These are phyloP conservation scores for Ceyx melanurus DNA, from an alignment of 2,113 vertebrate genomes.

Conservation along the genomic window DNA sequence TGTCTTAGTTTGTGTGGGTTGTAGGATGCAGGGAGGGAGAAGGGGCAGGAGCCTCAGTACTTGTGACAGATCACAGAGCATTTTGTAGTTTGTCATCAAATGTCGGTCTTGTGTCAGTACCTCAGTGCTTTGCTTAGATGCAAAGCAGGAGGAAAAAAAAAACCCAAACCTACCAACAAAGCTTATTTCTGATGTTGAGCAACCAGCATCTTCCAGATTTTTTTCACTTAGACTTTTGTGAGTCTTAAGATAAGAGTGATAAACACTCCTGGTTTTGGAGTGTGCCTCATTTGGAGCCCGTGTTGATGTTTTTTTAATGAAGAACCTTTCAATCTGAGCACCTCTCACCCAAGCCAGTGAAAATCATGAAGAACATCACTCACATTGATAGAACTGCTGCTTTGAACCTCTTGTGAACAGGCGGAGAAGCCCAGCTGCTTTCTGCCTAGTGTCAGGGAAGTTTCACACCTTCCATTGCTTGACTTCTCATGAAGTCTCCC, in stretches of 20 bases:
- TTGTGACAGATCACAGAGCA: background rate
- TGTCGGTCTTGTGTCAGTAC: background rate
- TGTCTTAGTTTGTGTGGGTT: background rate
- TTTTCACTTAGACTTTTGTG: background rate
- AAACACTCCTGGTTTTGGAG: background rate
- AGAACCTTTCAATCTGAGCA: background rate
- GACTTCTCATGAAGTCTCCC: background rate
- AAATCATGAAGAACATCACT: background rate
- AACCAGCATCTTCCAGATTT: background rate
- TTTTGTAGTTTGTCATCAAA: background rate
- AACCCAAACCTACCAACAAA: background rate
- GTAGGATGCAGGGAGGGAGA: background rate
- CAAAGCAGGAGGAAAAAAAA: background rate
- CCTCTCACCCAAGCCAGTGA: background rate
- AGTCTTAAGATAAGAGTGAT: background rate
- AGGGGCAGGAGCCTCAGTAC: background rate
- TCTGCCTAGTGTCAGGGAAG: background rate
- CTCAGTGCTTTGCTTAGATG: background rate
- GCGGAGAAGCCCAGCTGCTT: background rate
- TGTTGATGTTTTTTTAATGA: background rate
- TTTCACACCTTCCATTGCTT: background rate
- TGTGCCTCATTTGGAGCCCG: background rate
- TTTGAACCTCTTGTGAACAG: background rate
- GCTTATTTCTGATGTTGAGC: background rate
- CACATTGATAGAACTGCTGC: background rate